Base-by-base conservation (phyloP, 2,113 vertebrate species). In the Nyctereutes procyonoides region DNA sequence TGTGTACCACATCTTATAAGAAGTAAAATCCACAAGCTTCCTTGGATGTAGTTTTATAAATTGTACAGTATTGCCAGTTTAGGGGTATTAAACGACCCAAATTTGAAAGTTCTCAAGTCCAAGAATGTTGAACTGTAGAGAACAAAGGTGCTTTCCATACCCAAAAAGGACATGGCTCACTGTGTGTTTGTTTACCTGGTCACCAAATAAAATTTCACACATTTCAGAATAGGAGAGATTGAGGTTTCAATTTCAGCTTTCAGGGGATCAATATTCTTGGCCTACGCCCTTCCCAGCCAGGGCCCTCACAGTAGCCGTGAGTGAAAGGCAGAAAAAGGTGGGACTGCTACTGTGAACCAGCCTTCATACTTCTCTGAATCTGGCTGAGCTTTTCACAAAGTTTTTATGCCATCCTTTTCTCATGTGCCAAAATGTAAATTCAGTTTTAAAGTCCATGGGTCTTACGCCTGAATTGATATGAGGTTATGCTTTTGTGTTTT, bases 211-310 rank as follows among this genome's bases (percentile, higher is more conserved):
- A 88, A 15, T 22, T 73, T 90, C 32, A 71, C n/a, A 38, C 22
- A 19, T 63, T 88, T 81, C 71, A 84, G 62, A 71, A 71, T 7
- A 77, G 87, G 3, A 28, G 35, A 83, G 43, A 76, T 74, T 48
- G 95, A n/a, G 7, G 55, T 95, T 92, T 90, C 55, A 43, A 2
- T 88, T 94, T 97, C 63, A 28, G 24, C 28, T 80, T 93, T 95
- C 58, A 51, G 60, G 56, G 43, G 19, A 38, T 92, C 90, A 19
- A 5, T 53, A 85, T 58, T 93, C 77, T 88, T 93, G 73, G 81
- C 90, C 83, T 53, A 53, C 26, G n/a, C 22, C 24, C 62, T 73
- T 67, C n/a, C 62, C 48, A 73, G 4, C 19, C 48, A 48, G 88
- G 43, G 35, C 11, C 35, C 43, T 24, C 19, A 8, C 3, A 12